Base-by-base conservation (phyloP, 2,797 vertebrate species). In the Forpus xanthops region DNA sequence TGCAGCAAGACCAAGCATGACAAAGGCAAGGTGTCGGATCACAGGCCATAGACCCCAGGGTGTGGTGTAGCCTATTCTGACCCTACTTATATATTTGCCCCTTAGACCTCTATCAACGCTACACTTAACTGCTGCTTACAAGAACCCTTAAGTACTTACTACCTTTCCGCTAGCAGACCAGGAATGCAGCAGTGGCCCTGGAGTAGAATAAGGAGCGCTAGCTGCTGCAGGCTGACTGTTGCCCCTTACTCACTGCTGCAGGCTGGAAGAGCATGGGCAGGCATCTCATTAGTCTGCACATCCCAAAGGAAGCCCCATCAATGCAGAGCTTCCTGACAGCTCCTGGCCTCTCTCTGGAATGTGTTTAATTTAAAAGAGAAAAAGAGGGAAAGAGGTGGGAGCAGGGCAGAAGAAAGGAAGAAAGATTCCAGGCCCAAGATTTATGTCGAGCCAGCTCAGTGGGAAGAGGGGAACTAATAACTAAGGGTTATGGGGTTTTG, bases 291-390 rank as follows among this genome's bases (percentile, higher is more conserved):
- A 86, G 76, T 35, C 53, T 61, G 80, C 55, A 79, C 74, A 67
- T 90, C 94, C 90, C 72, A 50, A 65, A 89, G 72, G 78, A 95
- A 93, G 33, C 25, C 52, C 10, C 93, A 93, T 85, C 72, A 53
- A 5, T 53, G 42, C 74, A 81, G 86, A 91, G 47, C 70, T 83
- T 92, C 94, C 86, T 68, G 85, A 94, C 87, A 84, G 89, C 90
- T 96, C 91, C 87, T 42, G 70, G 84, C 87, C 94, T 78, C 88
- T 91, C 92, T 78, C 86, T 93, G 94, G 94, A 95, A 95, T 95
- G 96, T 84, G 93, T 97, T 96, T 96, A 96, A 96, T 97, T 96
- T 97, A 96, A 85, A 95, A 89, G 85, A 95, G 75, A 78, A 89
- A 83, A 93, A 89, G 66, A 87, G 25, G 55, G 62, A 73, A 90